A percentile compares a stretch with the other conserved stretches of the same genome.
Evolutionary conservation across 2,797 vertebrate species (phyloP).

Genomic region (Etheostoma nigrum): DNA sequence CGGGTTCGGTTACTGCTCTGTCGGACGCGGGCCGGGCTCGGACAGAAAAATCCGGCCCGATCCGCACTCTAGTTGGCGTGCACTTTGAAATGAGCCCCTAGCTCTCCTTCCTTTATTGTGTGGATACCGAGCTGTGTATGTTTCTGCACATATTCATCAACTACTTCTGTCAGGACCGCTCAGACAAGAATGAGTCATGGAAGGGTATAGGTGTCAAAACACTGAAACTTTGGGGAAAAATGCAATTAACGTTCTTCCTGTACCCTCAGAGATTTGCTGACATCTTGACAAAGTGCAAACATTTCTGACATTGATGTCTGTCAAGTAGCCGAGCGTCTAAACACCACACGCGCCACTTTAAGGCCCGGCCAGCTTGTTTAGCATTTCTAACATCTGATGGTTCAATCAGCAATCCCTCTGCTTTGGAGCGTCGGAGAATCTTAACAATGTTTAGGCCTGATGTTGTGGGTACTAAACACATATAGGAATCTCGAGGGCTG

Average conservation of each 20-base stretch:
- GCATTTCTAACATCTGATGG: constrained; percentile 70
- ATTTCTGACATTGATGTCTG: constrained; percentile 92
- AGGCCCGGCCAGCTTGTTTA: constrained; percentile 58
- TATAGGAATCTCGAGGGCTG: constrained; percentile 50
- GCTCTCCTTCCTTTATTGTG: constrained; percentile 44
- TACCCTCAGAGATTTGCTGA: constrained; percentile 88
- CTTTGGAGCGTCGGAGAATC: constrained; percentile 61
- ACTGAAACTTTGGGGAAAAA: constrained; percentile 88
- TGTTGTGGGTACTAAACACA: constrained; percentile 49
- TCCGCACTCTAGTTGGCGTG: no score
- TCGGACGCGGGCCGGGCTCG: no score
- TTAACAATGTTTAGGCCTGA: constrained; percentile 64
- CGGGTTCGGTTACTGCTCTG: no score
- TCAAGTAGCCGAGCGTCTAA: constrained; percentile 86
- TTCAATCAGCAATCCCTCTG: constrained; percentile 75
- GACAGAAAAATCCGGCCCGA: no score
- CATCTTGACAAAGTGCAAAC: constrained; percentile 89
- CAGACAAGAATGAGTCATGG: constrained; percentile 85
- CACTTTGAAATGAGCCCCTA: constrained; percentile 29
- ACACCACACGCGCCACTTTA: constrained; percentile 77
- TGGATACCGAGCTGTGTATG: constrained; percentile 80
- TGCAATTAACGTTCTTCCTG: constrained; percentile 90
- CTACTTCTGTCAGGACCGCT: constrained; percentile 88
- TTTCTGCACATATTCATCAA: constrained; percentile 86
- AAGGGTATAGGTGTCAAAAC: constrained; percentile 91